phyloP scores from a whole-genome alignment of 2,888 invertebrate species.

The Cryptus viduatorius region DNA sequence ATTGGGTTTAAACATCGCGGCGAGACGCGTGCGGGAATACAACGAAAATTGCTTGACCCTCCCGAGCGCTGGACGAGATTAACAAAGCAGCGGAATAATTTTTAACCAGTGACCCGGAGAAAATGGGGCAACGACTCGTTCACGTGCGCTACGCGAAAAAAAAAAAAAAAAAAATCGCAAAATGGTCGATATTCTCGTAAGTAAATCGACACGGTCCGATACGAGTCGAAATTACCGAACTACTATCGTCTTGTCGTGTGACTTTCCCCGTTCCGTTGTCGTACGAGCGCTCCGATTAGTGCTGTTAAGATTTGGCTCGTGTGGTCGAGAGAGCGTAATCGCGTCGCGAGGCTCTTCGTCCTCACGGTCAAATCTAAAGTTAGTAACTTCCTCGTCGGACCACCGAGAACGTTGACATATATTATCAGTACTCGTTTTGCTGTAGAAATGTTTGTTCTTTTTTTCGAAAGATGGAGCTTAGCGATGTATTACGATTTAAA shows the following conservation, averaged over 20 bases:
- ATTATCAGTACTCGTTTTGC: background rate
- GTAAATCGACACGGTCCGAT: constrained; percentile 22
- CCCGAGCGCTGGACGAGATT: background rate
- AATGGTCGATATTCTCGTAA: background rate
- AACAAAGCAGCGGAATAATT: constrained; percentile 21
- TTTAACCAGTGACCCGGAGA: background rate
- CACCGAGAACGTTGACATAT: background rate
- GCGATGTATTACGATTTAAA: no score
- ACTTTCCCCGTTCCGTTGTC: background rate
- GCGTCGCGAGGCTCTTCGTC: constrained; percentile 40
- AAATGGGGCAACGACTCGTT: background rate
- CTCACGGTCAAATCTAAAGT: constrained; percentile 72
- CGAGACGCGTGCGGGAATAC: background rate
- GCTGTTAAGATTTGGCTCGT: constrained; percentile 56
- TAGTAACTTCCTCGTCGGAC: constrained; percentile 67
- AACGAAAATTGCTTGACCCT: background rate
- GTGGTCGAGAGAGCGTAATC: constrained; percentile 41
- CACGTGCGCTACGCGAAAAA: background rate
- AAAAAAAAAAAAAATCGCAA: constrained; percentile 2
- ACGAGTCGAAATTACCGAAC: constrained; percentile 41
- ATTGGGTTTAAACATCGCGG: background rate
- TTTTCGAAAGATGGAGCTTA: background rate
- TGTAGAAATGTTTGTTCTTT: background rate
- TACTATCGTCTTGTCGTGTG: constrained; percentile 42
- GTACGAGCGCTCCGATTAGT: background rate